Percentiles rank a stretch among this genome's conserved stretches.
phyloP scores from a whole-genome alignment of 2,888 invertebrate species.

The Allygus modestus region DNA sequence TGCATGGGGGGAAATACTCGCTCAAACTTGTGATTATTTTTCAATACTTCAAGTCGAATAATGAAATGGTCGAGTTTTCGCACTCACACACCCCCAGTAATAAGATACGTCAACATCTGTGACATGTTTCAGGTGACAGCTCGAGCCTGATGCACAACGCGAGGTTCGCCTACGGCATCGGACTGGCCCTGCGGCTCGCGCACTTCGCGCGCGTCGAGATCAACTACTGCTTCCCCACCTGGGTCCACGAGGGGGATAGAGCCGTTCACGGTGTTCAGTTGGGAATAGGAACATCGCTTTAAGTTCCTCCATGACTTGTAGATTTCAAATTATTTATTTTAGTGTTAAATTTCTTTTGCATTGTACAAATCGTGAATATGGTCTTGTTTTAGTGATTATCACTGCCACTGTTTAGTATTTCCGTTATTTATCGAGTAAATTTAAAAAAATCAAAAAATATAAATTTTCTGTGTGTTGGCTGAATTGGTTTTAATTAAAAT shows the following conservation, averaged over 20 bases:
- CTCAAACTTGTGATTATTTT: too few relatives aligned
- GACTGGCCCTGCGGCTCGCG: conserved; percentile 90
- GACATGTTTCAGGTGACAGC: conserved; percentile 29
- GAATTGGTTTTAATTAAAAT: not conserved
- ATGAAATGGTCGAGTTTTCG: too few relatives aligned
- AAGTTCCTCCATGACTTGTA: conserved; percentile 6
- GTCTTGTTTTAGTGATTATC: conserved; percentile 1
- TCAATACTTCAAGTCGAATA: too few relatives aligned
- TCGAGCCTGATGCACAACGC: conserved; percentile 75
- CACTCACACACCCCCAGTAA: too few relatives aligned
- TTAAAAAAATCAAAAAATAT: not conserved
- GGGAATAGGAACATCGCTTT: conserved; percentile 75
- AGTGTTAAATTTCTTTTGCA: conserved; percentile 34
- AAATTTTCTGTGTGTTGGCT: not conserved
- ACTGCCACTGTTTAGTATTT: conserved; percentile 11
- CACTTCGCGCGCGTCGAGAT: conserved; percentile 94
- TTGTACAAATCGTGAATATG: not conserved
- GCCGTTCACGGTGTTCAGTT: conserved; percentile 86
- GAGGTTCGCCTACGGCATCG: conserved; percentile 89
- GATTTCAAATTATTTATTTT: conserved; percentile 11
- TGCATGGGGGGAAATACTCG: too few relatives aligned
- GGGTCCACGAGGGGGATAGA: conserved; percentile 81
- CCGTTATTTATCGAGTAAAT: not conserved
- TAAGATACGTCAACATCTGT: too few relatives aligned
- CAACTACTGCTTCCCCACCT: conserved; percentile 93